Evolutionary conservation across 2,888 invertebrate species (phyloP).

Genomic region (Cephonodes hylas): DNA sequence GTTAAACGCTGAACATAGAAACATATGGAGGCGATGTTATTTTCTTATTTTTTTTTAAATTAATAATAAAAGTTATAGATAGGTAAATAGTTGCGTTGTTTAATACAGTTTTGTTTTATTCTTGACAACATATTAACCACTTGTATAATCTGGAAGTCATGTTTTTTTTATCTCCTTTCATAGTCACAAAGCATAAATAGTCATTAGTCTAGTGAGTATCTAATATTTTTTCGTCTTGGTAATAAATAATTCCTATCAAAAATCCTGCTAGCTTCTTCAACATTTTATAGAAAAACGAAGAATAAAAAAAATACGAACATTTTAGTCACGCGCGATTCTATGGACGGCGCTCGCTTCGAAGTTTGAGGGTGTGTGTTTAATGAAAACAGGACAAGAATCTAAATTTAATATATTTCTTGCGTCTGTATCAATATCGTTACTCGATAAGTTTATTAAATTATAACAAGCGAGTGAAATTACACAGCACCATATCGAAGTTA

Average conservation of each 20-base stretch:
- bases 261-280: background rate
- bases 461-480: slow-evolving; percentile 8
- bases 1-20: slow-evolving; percentile 41
- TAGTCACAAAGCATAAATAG: too few species aligned
- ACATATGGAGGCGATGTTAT: slow-evolving; percentile 35
- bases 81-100: too few species aligned
- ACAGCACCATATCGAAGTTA: background rate
- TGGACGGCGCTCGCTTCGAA: slow-evolving; percentile 33
- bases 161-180: too few species aligned
- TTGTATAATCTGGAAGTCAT: too few species aligned
- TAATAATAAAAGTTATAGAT: too few species aligned
- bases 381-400: slow-evolving; percentile 61
- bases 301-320: background rate
- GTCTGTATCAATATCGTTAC: slow-evolving; percentile 47
- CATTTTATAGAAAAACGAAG: background rate
- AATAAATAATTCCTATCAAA: background rate
- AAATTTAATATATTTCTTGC: slow-evolving; percentile 55
- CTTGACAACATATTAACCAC: too few species aligned
- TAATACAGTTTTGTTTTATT: too few species aligned
- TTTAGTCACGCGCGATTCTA: slow-evolving; percentile 30
- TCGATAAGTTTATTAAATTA: slow-evolving; percentile 50
- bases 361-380: slow-evolving; percentile 55
- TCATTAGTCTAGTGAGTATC: too few species aligned
- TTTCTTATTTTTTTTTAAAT: background rate
- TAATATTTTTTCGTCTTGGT: too few species aligned